phyloP scores from a whole-genome alignment of 1,140 invertebrate species.

The Drosophila kohkoa region DNA sequence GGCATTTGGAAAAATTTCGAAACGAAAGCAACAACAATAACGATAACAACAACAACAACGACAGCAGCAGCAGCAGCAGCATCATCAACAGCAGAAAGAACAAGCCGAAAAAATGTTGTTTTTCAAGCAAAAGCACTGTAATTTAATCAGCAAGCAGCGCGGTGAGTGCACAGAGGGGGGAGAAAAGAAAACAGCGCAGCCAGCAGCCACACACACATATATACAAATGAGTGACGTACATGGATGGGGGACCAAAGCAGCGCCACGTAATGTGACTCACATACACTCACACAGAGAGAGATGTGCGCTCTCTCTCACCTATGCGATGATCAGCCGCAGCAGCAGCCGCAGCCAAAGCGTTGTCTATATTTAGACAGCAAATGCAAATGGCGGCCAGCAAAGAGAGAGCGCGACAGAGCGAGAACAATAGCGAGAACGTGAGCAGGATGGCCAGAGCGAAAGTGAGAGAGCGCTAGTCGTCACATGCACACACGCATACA shows the following conservation, averaged over 20 bases:
- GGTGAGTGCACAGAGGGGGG: conserved; percentile 20
- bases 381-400: conserved; percentile 72
- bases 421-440: background rate
- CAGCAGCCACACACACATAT: conserved; percentile 27
- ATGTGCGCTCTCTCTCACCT: conserved; percentile 20
- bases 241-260: conserved; percentile 61
- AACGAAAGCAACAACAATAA: conserved; percentile 30
- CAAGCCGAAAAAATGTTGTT: conserved; percentile 26
- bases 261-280: conserved; percentile 54
- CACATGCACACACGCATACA: conserved; percentile 21
- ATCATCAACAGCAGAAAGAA: background rate
- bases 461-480: conserved; percentile 4
- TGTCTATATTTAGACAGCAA: conserved; percentile 76
- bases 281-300: conserved; percentile 15
- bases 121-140: conserved; percentile 58
- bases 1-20: conserved; percentile 54
- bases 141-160: conserved; percentile 71
- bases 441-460: conserved; percentile 5
- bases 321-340: conserved; percentile 30
- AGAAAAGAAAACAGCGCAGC: background rate
- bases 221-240: conserved; percentile 24
- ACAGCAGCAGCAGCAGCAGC: background rate
- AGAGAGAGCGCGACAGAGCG: conserved; percentile 1
- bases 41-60: no score
- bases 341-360: conserved; percentile 50